A percentile compares a stretch with the other conserved stretches of the same genome.
These are phyloP conservation scores for Sceloporus undulatus DNA, from an alignment of 2,113 vertebrate genomes.

Conservation along the genomic window DNA sequence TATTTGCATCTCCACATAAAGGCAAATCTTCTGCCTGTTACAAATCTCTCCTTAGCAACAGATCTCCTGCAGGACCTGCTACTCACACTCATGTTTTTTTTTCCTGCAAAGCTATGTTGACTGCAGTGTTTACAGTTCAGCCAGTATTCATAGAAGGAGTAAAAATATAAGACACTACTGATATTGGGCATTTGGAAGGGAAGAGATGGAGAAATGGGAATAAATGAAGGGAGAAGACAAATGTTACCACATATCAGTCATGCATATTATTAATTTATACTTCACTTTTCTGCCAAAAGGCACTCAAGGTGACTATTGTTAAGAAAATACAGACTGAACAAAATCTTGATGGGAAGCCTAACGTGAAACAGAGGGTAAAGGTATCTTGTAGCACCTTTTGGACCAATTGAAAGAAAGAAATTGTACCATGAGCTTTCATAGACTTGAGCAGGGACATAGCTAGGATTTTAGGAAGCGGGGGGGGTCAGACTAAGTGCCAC, in stretches of 20 bases:
- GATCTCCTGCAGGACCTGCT: slow-evolving; percentile 23
- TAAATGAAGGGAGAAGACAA: background rate
- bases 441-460: too few relatives aligned
- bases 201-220: background rate
- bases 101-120: background rate
- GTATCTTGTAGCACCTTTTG: too few relatives aligned
- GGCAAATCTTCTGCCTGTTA: slow-evolving; percentile 27
- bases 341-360: too few relatives aligned
- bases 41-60: slow-evolving; percentile 51
- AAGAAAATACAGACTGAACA: too few relatives aligned
- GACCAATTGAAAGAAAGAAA: too few relatives aligned
- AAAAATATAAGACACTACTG: background rate
- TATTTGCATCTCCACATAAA: background rate
- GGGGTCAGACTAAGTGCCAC: too few relatives aligned
- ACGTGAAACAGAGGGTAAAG: too few relatives aligned
- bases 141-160: background rate
- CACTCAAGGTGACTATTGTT: too few relatives aligned
- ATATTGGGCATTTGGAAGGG: fast-evolving
- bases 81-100: background rate
- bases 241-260: background rate
- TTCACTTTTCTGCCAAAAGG: too few relatives aligned
- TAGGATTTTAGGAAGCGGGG: too few relatives aligned
- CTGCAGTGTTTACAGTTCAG: slow-evolving; percentile 26
- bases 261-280: too few relatives aligned
- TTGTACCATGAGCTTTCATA: too few relatives aligned